Percentiles rank a stretch among this genome's conserved stretches.
Conservation (phyloP, 1,140 invertebrate genomes). For the Uloborus diversus region DNA sequence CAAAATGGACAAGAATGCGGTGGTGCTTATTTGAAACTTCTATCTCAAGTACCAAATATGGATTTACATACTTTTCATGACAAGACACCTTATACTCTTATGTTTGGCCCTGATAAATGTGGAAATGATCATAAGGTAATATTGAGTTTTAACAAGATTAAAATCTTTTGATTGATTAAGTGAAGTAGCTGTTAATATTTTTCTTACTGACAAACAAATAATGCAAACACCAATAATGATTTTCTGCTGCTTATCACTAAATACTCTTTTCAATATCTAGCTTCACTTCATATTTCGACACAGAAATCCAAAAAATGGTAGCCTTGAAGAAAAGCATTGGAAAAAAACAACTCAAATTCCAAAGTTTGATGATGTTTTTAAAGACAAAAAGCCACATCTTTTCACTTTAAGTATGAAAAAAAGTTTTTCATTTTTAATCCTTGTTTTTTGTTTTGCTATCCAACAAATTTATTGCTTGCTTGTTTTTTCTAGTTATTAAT, state of each 20-base stretch:
- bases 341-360: constrained; percentile 65
- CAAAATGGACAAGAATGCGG: constrained; percentile 99
- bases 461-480: background rate
- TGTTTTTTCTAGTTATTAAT: constrained; percentile 71
- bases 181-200: no score
- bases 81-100: constrained; percentile 96
- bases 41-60: constrained; percentile 72
- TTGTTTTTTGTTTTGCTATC: background rate
- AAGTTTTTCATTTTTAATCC: background rate
- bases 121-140: constrained; percentile 89
- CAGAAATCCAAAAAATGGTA: constrained; percentile 91
- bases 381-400: constrained; percentile 94
- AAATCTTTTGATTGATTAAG: background rate
- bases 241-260: background rate
- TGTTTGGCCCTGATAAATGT: constrained; percentile 99
- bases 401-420: constrained; percentile 76
- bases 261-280: constrained; percentile 64
- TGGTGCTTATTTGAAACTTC: constrained; percentile 95
- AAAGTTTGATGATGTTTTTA: constrained; percentile 87
- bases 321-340: constrained; percentile 85
- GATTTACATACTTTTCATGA: constrained; percentile 88
- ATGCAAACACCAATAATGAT: background rate
- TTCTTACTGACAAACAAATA: background rate
- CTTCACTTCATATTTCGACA: constrained; percentile 98
- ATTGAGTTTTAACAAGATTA: background rate